phyloP scores from a whole-genome alignment of 2,113 vertebrate genomes.

The Talpa occidentalis region DNA sequence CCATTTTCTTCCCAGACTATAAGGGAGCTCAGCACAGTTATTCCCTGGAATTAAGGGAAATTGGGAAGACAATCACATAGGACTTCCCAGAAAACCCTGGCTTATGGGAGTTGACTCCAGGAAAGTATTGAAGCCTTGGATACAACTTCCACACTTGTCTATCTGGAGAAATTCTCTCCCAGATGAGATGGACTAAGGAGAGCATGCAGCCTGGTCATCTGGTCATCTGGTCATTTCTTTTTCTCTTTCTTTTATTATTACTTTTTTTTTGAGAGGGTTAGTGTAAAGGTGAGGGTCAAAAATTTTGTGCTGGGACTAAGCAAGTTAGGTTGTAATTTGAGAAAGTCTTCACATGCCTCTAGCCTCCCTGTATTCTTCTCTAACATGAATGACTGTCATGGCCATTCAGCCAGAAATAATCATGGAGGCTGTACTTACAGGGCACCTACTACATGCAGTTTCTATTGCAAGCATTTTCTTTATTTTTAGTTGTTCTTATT shows the following conservation, averaged over 20 bases:
- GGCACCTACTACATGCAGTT: neutral
- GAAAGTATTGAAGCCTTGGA: neutral
- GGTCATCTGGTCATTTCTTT: neutral
- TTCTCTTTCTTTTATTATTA: neutral
- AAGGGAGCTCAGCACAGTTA: neutral
- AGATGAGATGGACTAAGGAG: accelerated
- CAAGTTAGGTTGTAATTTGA: neutral
- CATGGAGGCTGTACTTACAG: neutral
- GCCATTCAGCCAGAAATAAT: neutral
- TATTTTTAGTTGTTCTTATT: neutral
- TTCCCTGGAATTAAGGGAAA: neutral
- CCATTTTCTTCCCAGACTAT: neutral
- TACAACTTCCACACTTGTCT: neutral
- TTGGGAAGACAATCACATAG: neutral
- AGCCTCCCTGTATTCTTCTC: neutral
- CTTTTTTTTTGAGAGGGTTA: neutral
- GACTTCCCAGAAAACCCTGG: neutral
- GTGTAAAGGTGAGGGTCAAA: neutral
- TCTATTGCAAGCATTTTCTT: neutral
- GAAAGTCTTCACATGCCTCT: neutral
- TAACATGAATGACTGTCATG: neutral
- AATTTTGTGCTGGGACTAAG: neutral
- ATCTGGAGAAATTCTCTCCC: neutral
- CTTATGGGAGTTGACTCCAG: neutral
- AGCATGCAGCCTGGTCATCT: neutral